Evolutionary conservation across 1,140 invertebrate genomes (phyloP), one percentile per base, ranked within the genome.

Genomic region (Leptinotarsa undecemlineata): DNA sequence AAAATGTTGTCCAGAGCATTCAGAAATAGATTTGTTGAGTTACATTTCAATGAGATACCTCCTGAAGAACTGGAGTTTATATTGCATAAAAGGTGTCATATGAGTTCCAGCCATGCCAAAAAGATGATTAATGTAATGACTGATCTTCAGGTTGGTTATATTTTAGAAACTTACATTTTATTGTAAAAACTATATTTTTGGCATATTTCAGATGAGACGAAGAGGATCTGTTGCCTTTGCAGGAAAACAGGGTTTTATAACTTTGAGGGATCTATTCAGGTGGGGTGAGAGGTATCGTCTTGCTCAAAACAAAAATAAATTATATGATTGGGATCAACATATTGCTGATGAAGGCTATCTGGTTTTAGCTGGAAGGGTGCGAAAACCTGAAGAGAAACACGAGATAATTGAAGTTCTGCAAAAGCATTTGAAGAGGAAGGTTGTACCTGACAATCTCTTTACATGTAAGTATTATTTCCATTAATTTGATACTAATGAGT

Each of bases 271-370:
- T 88, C 87, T 99, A 1, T 99, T 99, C 83, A 89, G 98, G 69
- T 99, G 98, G 98, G 98, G 96, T 1, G 94, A 99, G 83, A 89
- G 98, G 47, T 99, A 98, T 84, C 90, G 93, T 62, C 86, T 92
- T 8, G 93, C 94, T 20, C 81, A 83, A 79, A 82, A 86, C n/a
- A 87, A 88, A 21, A 72, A 82, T 0, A 82, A 80, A 17, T 91
- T 93, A 73, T 97, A 98, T 82, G 97, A 99, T 86, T 99, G 97
- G 97, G 94, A 97, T 84, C 97, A 99, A 85, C 95, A 98, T 87
- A 88, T 99, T 42, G 96, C 96, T 1, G 97, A 99, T 84, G 97
- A 99, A 88, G 98, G 97, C 0, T 99, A 96, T 83, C 89, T 99
- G 66, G 91, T 99, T 17, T 85, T 99, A 6, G 96, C 96, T 20